These are phyloP conservation scores for Sphenopsis melanotis DNA, from an alignment of 2,797 vertebrate species.

Conservation along the genomic window DNA sequence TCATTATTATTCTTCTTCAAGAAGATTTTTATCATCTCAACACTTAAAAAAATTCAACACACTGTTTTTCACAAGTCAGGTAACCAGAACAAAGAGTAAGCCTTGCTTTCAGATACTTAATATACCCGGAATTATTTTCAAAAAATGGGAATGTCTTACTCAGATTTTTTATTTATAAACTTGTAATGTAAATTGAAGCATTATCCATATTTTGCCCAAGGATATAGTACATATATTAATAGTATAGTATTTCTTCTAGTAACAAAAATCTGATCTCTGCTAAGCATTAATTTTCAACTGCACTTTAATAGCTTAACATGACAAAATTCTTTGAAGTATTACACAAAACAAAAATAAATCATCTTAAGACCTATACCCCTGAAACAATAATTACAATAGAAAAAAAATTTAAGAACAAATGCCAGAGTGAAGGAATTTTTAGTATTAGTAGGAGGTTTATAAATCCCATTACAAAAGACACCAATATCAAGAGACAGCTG, in stretches of 20 bases:
- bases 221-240: neutral
- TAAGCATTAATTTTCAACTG: neutral
- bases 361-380: neutral
- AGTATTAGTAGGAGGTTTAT: neutral
- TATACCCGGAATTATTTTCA: neutral
- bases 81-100: neutral
- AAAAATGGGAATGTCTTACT: neutral
- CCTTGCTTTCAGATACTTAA: neutral
- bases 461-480: neutral
- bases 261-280: neutral
- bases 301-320: neutral
- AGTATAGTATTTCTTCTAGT: neutral
- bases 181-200: neutral
- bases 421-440: neutral
- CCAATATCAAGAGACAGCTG: neutral
- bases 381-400: neutral
- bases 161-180: neutral
- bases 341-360: neutral
- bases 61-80: neutral
- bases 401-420: neutral
- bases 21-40: neutral
- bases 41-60: neutral
- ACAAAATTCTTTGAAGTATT: neutral
- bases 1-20: neutral
- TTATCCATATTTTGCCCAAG: neutral